phyloP scores from a whole-genome alignment of 2,113 vertebrate species.

The Tragulus kanchil region DNA sequence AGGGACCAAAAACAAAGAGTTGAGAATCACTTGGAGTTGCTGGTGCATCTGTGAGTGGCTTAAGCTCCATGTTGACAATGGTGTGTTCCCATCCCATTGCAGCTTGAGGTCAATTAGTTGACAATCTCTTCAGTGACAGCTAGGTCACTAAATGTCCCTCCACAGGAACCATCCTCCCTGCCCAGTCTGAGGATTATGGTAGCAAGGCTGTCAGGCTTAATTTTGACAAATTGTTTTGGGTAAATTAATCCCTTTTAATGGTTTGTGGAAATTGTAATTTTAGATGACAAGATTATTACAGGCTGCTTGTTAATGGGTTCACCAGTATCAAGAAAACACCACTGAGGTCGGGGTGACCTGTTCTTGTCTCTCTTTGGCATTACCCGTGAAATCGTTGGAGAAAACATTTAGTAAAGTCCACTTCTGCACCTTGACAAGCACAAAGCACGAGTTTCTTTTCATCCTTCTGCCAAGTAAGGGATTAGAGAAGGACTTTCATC shows the following conservation, averaged over 20 bases:
- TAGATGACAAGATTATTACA: slow-evolving; percentile 74
- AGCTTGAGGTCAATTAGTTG: slow-evolving; percentile 9
- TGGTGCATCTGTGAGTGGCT: neutral
- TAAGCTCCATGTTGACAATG: neutral
- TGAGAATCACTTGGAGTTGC: neutral
- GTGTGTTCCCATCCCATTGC: neutral
- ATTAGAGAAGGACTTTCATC: slow-evolving; percentile 57
- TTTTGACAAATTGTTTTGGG: slow-evolving; percentile 70
- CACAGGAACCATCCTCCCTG: neutral
- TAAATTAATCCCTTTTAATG: slow-evolving; percentile 76
- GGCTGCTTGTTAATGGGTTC: slow-evolving; percentile 49
- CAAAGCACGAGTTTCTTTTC: slow-evolving; percentile 39
- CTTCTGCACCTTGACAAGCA: neutral
- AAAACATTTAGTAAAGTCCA: neutral
- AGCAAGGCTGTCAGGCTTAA: slow-evolving; percentile 68
- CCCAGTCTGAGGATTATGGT: slow-evolving; percentile 51
- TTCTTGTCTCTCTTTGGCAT: slow-evolving; percentile 54
- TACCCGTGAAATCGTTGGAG: slow-evolving; percentile 33
- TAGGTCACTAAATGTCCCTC: slow-evolving; percentile 22
- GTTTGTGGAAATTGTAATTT: slow-evolving; percentile 72
- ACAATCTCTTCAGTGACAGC: slow-evolving; percentile 39
- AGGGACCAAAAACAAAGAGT: neutral
- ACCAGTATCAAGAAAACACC: slow-evolving; percentile 53
- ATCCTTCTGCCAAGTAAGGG: slow-evolving; percentile 68
- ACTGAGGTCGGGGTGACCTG: neutral